Evolutionary conservation across 2,113 vertebrate genomes (phyloP), one percentile per base, ranked within the genome.

Genomic region (Channa argus): DNA sequence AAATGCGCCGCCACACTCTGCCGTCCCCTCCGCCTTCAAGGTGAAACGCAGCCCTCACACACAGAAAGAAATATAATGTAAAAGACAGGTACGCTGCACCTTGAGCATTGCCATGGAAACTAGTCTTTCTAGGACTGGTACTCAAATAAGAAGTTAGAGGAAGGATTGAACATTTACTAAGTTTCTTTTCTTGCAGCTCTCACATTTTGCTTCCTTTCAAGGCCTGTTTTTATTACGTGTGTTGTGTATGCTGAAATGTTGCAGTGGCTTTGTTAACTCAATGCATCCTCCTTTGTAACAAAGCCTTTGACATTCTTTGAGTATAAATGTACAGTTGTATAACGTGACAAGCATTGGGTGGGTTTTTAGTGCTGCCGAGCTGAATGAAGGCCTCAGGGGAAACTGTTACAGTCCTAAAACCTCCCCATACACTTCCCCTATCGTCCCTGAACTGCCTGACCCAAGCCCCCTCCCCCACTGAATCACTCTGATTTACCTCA

Each of bases 71-170:
- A 72, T 38, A 68, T 69, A 77, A 80, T 53, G 11, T 55, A 72
- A 39, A 69, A 58, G 77, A 77, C 65, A 81, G 74, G 67, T 80
- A 77, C 24, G 1, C 24, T 24, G 24, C 78, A 80, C 69, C 76
- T 63, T 55, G 37, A 73, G 52, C 74, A 81, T 92, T 81, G 81
- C 91, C 86, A 88, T 86, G 87, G 90, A 88, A 92, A 92, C 90
- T 62, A 83, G 70, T 61, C 63, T 69, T 76, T 76, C 67, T 58
- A 45, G 54, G 58, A 49, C 46, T 55, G 38, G 38, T 39, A 55
- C 54, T 65, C 38, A 74, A 77, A 58, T 63, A 58, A 79, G 33
- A 78, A 75, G 63, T 85, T 84, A 61, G 39, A 65, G 4, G 39
- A 41, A 53, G 60, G 66, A 34, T 71, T 82, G 64, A 71, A 77